These are phyloP conservation scores for Leptodactylus fuscus DNA, from an alignment of 2,113 vertebrate genomes.

Conservation along the genomic window DNA sequence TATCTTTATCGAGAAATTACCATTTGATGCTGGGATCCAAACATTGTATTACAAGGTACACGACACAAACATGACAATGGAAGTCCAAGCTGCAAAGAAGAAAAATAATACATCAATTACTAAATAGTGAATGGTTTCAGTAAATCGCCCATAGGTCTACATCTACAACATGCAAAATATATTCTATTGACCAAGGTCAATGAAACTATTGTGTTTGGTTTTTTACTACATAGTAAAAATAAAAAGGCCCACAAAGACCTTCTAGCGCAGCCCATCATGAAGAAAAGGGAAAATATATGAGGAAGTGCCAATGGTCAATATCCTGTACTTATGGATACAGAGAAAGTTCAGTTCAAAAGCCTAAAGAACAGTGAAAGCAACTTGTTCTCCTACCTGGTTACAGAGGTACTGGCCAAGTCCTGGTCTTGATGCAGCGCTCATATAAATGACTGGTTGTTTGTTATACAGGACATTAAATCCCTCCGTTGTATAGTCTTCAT, in stretches of 20 bases:
- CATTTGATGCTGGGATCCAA: slow-evolving; percentile 98
- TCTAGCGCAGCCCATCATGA: too few species aligned
- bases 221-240: too few species aligned
- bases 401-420: slow-evolving; percentile 92
- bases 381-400: slow-evolving; percentile 96
- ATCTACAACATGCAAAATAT: not conserved
- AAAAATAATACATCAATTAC: slow-evolving; percentile 20
- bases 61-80: slow-evolving; percentile 85
- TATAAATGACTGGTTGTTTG: slow-evolving; percentile 90
- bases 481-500: slow-evolving; percentile 89
- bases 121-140: not conserved
- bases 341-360: not conserved
- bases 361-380: not conserved
- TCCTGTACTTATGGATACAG: not conserved
- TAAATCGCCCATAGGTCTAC: not conserved
- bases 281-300: too few species aligned
- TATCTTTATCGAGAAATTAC: slow-evolving; percentile 76
- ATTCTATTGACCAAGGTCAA: not conserved
- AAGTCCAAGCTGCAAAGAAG: slow-evolving; percentile 75
- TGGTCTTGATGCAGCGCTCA: slow-evolving; percentile 88
- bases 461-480: slow-evolving; percentile 82
- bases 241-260: too few species aligned
- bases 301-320: too few species aligned
- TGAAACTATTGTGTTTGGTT: not conserved
- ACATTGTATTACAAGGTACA: slow-evolving; percentile 96